Evolutionary conservation across 2,888 invertebrate genomes (phyloP), one percentile per base, ranked within the genome.

Genomic region (Torymus tubicola): DNA sequence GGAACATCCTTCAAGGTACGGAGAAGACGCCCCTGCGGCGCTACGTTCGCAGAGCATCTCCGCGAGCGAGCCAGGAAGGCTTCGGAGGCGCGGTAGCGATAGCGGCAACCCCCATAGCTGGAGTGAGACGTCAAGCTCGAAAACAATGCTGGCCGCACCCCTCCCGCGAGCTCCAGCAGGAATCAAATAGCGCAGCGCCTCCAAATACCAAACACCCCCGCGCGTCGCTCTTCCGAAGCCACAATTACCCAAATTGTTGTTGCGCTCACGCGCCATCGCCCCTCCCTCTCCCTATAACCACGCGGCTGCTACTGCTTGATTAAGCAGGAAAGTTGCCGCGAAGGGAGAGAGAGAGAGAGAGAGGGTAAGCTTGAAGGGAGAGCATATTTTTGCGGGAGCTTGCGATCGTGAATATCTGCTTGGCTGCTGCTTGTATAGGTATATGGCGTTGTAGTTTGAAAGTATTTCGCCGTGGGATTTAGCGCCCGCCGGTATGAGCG

Each of bases 71-170:
- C 78, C 64, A 63, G 58, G 16, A 21, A 57, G 73, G 63, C 16
- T 64, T 53, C 78, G 70, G 68, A 55, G 69, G 42, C 42, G 18
- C 67, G 16, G 21, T 10, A 42, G 18, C 53, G 16, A 16, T 55
- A n/a, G n/a, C 31, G 53, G 12, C 55, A 52, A 61, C 71, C 50
- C 69, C 55, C 75, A 78, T 82, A n/a, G n/a, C 3, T 57, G 57
- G 84, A 84, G 84, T 84, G 84, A 86, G 85, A 86, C 78, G 86
- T 85, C 84, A 82, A 84, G 83, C 84, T 85, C 82, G 85, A 86
- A 87, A 87, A 87, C 87, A 85, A 86, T 87, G 87, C 86, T 81
- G 85, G 78, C 85, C 86, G 84, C 86, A 85, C 61, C n/a, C 16
- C 3, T 58, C 10, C 76, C 64, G 77, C 78, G 82, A 83, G 83